Conservation (phyloP, 2,888 invertebrate genomes). For the Miltochrista miniata region DNA sequence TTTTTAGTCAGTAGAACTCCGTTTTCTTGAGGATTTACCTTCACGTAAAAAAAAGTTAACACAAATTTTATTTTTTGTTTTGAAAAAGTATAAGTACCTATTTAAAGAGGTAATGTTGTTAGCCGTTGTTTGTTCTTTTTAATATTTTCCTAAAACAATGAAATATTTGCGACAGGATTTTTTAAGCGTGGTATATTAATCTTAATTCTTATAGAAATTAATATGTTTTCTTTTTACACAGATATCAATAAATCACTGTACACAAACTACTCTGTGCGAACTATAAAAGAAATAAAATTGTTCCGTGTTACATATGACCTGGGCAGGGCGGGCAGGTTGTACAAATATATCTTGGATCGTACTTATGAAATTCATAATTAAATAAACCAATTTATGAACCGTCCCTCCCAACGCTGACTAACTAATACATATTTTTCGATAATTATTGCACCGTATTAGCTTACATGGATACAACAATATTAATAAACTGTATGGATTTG, state of each 20-base stretch:
- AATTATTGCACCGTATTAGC: conserved; percentile 61
- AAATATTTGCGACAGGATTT: no score
- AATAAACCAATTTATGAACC: conserved; percentile 75
- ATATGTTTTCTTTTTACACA: background rate
- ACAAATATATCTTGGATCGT: conserved; percentile 76
- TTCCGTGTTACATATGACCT: conserved; percentile 75
- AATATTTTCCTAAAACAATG: no score
- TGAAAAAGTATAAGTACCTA: no score
- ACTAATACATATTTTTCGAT: conserved; percentile 68
- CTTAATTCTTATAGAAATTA: no score
- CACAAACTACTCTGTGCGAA: conserved; percentile 51
- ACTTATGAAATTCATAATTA: conserved; percentile 81
- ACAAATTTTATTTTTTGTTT: no score
- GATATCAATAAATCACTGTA: background rate
- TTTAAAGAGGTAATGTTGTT: no score
- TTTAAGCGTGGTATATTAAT: no score
- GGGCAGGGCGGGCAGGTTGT: conserved; percentile 71
- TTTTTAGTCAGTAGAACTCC: no score
- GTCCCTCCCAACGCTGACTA: conserved; percentile 40
- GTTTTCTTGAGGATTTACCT: no score
- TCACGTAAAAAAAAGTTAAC: no score
- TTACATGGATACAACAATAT: conserved; percentile 52
- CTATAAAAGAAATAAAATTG: conserved; percentile 78
- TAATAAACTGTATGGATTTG: conserved; percentile 24
- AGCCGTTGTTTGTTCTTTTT: no score